These are phyloP conservation scores for Reticulitermes speratus DNA, from an alignment of 1,140 invertebrate genomes.

Conservation along the genomic window DNA sequence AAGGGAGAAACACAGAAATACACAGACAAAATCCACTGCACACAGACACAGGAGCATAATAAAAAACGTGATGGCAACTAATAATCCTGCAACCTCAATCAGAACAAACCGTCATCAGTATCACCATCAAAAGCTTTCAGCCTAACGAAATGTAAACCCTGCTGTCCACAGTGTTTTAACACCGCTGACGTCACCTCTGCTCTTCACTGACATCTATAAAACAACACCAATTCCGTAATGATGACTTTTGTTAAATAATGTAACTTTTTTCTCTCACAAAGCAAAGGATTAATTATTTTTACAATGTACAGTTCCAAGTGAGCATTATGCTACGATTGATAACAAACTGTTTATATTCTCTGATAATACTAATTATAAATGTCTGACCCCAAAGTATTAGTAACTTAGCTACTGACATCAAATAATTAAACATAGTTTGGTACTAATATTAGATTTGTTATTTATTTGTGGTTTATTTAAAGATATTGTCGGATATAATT, in stretches of 20 bases:
- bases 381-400: too few species aligned
- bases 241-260: not conserved
- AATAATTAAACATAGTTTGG: too few species aligned
- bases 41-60: not conserved
- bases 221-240: not conserved
- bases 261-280: not conserved
- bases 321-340: too few species aligned
- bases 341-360: too few species aligned
- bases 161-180: not conserved
- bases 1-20: not conserved
- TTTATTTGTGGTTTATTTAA: too few species aligned
- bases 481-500: too few species aligned
- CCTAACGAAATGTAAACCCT: not conserved
- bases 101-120: not conserved
- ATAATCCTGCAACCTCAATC: constrained; percentile 5
- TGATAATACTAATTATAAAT: too few species aligned
- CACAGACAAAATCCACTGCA: not conserved
- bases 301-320: too few species aligned
- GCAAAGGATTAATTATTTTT: not conserved
- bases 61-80: not conserved
- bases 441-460: too few species aligned
- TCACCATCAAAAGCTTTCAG: constrained; percentile 11
- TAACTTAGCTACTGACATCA: too few species aligned
- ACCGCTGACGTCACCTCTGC: not conserved
- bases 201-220: not conserved